Evolutionary conservation across 2,113 vertebrate genomes (phyloP).

Genomic region (Taurulus bubalis): DNA sequence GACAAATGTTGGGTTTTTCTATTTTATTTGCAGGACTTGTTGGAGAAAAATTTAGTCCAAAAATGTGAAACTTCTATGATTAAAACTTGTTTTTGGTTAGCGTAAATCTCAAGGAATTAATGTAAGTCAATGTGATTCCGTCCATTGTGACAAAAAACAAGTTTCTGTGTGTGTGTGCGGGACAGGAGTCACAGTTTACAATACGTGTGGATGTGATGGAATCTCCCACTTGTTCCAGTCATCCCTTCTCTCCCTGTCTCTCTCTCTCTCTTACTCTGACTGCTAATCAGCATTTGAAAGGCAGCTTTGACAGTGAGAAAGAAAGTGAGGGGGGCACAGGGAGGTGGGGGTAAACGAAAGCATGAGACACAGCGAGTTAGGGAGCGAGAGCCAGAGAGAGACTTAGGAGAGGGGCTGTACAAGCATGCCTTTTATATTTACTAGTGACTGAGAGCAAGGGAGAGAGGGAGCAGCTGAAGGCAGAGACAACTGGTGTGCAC

Average conservation of each 20-base stretch:
- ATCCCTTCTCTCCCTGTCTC: slow-evolving; percentile 60
- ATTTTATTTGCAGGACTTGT: background rate
- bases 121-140: background rate
- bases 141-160: slow-evolving; percentile 45
- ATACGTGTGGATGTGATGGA: slow-evolving; percentile 82
- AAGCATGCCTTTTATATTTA: slow-evolving; percentile 89
- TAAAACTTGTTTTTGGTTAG: background rate
- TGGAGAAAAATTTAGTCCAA: background rate
- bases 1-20: background rate
- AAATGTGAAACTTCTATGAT: background rate
- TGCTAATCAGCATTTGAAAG: slow-evolving; percentile 89
- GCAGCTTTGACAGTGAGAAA: slow-evolving; percentile 89
- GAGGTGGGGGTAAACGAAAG: slow-evolving; percentile 84
- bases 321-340: slow-evolving; percentile 77
- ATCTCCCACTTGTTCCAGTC: slow-evolving; percentile 84
- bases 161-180: slow-evolving; percentile 50
- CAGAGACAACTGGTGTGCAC: slow-evolving; percentile 82
- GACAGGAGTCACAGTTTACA: slow-evolving; percentile 72
- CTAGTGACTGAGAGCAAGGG: slow-evolving; percentile 79
- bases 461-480: slow-evolving; percentile 76
- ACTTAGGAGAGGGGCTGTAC: slow-evolving; percentile 82
- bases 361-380: slow-evolving; percentile 76
- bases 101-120: slow-evolving; percentile 7
- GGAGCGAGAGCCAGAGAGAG: slow-evolving; percentile 77
- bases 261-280: slow-evolving; percentile 69